These are phyloP conservation scores for Cosmia pyralina DNA, from an alignment of 2,888 invertebrate species.

Conservation along the genomic window DNA sequence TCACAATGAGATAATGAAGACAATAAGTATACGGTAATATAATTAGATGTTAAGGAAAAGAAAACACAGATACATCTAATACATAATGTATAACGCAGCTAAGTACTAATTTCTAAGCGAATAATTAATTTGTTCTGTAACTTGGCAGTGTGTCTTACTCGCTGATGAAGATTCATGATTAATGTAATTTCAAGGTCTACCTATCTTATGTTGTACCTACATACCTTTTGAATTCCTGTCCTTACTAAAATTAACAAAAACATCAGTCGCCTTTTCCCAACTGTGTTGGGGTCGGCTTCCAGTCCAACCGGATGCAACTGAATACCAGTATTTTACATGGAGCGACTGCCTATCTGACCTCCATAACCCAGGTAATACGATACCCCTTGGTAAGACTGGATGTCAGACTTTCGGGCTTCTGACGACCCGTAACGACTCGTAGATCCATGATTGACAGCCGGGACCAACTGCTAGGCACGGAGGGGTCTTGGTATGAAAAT, in stretches of 20 bases:
- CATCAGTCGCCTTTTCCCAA: no score
- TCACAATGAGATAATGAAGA: constrained; percentile 36
- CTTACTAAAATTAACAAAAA: background rate
- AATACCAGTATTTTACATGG: no score
- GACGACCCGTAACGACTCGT: no score
- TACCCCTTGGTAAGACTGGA: no score
- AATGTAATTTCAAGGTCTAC: background rate
- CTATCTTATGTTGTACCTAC: background rate
- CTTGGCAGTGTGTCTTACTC: constrained; percentile 1
- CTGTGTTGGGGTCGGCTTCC: no score
- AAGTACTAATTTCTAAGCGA: constrained; percentile 19
- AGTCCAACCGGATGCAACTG: no score
- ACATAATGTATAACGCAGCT: constrained; percentile 29
- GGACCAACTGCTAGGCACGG: no score
- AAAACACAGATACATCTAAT: constrained; percentile 33
- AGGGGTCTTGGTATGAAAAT: no score
- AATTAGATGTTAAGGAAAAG: constrained; percentile 37
- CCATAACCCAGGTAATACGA: no score
- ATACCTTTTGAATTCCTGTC: background rate
- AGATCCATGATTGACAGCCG: no score
- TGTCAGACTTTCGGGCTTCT: no score
- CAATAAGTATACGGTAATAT: constrained; percentile 39
- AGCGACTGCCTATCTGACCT: no score
- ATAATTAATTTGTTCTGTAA: background rate
- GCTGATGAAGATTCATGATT: background rate